Conservation (phyloP, 2,113 vertebrate species). For the Opisthocomus hoazin region DNA sequence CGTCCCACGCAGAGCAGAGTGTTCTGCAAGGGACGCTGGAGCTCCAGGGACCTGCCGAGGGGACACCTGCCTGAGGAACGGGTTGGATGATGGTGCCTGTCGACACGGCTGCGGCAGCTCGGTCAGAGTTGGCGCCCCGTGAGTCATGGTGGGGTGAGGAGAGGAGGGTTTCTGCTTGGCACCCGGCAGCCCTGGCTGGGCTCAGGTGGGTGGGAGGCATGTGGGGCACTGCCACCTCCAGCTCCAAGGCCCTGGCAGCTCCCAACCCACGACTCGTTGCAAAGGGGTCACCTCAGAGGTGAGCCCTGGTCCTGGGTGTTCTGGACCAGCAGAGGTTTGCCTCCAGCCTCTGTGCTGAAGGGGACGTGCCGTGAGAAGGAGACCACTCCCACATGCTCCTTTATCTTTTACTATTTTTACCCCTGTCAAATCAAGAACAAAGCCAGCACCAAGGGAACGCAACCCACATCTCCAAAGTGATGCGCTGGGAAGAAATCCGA, state of each 20-base stretch:
- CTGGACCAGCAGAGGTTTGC: background rate
- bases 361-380: background rate
- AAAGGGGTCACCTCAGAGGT: background rate
- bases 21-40: background rate
- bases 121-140: background rate
- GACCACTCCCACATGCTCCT: background rate
- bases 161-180: background rate
- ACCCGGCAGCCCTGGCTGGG: fast-evolving
- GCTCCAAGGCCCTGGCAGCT: background rate
- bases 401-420: slow-evolving; percentile 36
- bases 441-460: slow-evolving; percentile 54
- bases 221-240: background rate
- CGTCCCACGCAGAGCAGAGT: background rate
- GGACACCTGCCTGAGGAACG: background rate
- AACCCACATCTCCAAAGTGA: slow-evolving; percentile 1
- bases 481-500: background rate
- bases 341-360: background rate
- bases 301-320: background rate
- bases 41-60: background rate
- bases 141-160: background rate
- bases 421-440: background rate
- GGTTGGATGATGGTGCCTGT: fast-evolving
- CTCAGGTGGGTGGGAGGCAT: background rate
- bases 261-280: background rate
- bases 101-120: fast-evolving